Evolutionary conservation across 2,888 invertebrate species (phyloP).

Genomic region (Proisotoma minuta): DNA sequence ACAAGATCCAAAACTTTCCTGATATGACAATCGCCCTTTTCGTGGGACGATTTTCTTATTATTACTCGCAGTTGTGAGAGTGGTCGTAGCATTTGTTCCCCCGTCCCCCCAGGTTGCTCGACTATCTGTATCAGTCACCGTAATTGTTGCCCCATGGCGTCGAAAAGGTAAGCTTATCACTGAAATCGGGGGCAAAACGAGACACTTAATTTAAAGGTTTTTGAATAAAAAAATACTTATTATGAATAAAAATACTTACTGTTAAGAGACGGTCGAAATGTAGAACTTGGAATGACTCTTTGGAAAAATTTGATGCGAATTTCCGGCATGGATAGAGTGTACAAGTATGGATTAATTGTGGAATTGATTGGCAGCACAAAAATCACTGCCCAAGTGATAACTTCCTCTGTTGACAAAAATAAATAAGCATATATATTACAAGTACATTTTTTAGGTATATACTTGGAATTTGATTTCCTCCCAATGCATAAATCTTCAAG

Average conservation of each 20-base stretch:
- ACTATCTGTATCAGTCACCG: not conserved
- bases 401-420: slow-evolving; percentile 58
- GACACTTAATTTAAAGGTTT: not conserved
- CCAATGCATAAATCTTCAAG: slow-evolving; percentile 61
- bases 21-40: not conserved
- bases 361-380: slow-evolving; percentile 65
- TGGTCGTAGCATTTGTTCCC: not conserved
- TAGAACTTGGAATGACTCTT: not conserved
- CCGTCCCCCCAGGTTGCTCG: not conserved
- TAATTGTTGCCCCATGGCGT: not conserved
- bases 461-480: slow-evolving; percentile 58
- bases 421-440: slow-evolving; percentile 19
- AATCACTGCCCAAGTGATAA: slow-evolving; percentile 64
- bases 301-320: slow-evolving; percentile 14
- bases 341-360: slow-evolving; percentile 63
- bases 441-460: not conserved
- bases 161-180: not conserved
- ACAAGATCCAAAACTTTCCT: slow-evolving; percentile 6
- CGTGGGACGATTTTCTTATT: not conserved
- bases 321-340: slow-evolving; percentile 60
- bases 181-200: too few relatives aligned
- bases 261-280: not conserved
- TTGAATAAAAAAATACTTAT: not conserved
- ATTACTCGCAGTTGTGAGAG: not conserved
- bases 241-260: not conserved